Evolutionary conservation across 2,888 invertebrate species (phyloP), one percentile per base, ranked within the genome.

Genomic region (Dasypogon diadema): DNA sequence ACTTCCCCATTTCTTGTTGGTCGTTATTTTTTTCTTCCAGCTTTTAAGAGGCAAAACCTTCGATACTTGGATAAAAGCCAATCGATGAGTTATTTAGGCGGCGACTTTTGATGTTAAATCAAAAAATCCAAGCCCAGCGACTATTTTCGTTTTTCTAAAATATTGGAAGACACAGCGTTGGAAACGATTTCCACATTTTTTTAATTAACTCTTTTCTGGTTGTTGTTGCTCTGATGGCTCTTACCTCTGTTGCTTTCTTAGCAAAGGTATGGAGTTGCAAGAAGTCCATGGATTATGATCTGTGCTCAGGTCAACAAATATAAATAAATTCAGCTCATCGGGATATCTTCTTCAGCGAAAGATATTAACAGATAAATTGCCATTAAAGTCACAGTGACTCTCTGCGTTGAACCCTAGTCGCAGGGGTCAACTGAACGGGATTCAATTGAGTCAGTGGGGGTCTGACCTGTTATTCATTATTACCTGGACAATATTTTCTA

Each of bases 71-170:
- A 42, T 46, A 42, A 68, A 68, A 74, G 60, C 74, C 74, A 74
- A 74, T 74, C 74, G 74, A 74, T 74, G 74, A 74, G 21, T 58
- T 74, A 74, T 74, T 74, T 74, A 51, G 48, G 74, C 74, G 74
- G 74, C 60, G 26, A 74, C 74, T 74, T 74, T 74, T 74, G 74
- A 74, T 74, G 60, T 74, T 12, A 42, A 74, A 46, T 12, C 8
- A 74, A 56, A 58, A 42, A 74, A 56, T n/a, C 54, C 55, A 22
- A 22, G 56, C 34, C 26, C 26, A 30, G 46, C 18, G 74, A 46
- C 42, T 74, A 60, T 74, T 42, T 58, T 74, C n/a, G 37, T 74
- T 48, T 58, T 74, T 48, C 58, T 74, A 58, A 74, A 42, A 58
- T 74, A 48, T 74, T 74, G 42, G 18, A 74, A 74, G 74, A 46